Evolutionary conservation across 2,888 invertebrate species (phyloP), one percentile per base, ranked within the genome.

Genomic region (Ceriagrion tenellum): DNA sequence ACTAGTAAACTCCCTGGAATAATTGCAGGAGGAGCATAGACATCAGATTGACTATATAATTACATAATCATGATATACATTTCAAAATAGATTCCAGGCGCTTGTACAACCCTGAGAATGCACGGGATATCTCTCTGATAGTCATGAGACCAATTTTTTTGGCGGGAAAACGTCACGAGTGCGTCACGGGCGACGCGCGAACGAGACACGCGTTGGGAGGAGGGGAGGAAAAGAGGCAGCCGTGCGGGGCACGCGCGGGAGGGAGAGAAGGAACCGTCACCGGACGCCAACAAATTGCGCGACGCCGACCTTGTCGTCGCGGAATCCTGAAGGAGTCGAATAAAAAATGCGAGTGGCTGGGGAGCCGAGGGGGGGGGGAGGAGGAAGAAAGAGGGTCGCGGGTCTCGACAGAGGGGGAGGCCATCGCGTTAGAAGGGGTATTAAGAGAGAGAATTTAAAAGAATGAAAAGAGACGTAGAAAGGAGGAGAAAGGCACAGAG

Each of bases 261-360:
- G 81, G 81, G 35, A 35, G 81, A 26, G 74, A 35, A 30, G 81
- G 13, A 81, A 16, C 13, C 23, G 35, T 4, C 10, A 16, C 30
- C 81, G 30, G 81, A 81, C 81, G 35, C 81, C 81, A 35, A 81
- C 81, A 81, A 81, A 81, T 81, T 35, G 81, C 81, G 12, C 12
- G 35, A 81, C 81, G 30, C 81, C 81, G 81, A 81, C 30, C 81
- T 81, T 81, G 81, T 81, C 81, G 81, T 35, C 81, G 81, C 30
- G 35, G 81, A 35, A 81, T 81, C 35, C 35, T 35, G 81, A 81
- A 35, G 81, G 81, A 81, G 35, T 13, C 13, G 81, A 35, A 30
- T 30, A 81, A 81, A 81, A 81, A 81, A 81, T 13, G 81, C 81
- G 81, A 13, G 81, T 26, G 1, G 69, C 69, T 23, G 10, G 69